These are phyloP conservation scores for Orthonychiurus folsomi DNA, from an alignment of 2,888 invertebrate genomes.

Conservation along the genomic window DNA sequence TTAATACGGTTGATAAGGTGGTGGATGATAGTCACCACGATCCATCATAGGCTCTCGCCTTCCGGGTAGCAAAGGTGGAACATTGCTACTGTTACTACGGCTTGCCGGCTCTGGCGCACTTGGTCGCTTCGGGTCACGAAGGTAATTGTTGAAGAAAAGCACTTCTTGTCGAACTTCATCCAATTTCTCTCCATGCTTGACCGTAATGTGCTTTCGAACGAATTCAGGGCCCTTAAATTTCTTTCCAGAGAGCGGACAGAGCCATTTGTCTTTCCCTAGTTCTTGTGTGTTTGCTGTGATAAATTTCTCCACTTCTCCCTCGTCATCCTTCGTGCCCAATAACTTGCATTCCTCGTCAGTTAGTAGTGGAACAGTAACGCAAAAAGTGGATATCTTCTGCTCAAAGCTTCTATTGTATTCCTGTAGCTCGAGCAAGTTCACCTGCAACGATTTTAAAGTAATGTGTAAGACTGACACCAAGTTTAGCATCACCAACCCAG, in stretches of 20 bases:
- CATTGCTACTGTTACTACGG: conserved; percentile 32
- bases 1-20: conserved; percentile 22
- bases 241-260: conserved; percentile 96
- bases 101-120: conserved; percentile 59
- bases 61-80: conserved; percentile 32
- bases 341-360: conserved; percentile 68
- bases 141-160: conserved; percentile 93
- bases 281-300: conserved; percentile 93
- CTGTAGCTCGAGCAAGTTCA: conserved; percentile 60
- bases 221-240: conserved; percentile 99
- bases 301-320: conserved; percentile 82
- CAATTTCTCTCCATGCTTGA: conserved; percentile 93
- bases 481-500: not conserved
- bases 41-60: conserved; percentile 31
- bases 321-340: conserved; percentile 70
- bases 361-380: conserved; percentile 63
- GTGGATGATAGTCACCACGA: conserved; percentile 26
- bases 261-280: conserved; percentile 94
- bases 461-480: not conserved
- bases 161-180: conserved; percentile 94
- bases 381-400: conserved; percentile 78
- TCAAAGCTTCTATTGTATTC: conserved; percentile 74
- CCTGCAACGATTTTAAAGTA: conserved; percentile 46
- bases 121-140: conserved; percentile 85
- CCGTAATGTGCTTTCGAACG: conserved; percentile 94